phyloP scores from a whole-genome alignment of 2,888 invertebrate species.

The Hypselothyrea guttata region DNA sequence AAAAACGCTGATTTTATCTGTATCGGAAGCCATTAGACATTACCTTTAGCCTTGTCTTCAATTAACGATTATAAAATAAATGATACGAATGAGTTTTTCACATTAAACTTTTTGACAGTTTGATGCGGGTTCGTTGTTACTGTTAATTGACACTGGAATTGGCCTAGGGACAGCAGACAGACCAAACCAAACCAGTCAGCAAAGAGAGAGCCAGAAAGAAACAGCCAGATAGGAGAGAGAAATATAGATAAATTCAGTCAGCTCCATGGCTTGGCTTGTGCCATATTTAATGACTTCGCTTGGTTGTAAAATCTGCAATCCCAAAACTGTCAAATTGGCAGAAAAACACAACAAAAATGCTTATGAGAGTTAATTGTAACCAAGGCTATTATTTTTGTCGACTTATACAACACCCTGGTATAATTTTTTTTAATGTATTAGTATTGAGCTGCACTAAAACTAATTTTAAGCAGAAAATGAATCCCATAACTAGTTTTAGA shows the following conservation, averaged over 20 bases:
- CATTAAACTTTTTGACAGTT: slow-evolving; percentile 74
- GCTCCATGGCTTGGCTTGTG: slow-evolving; percentile 52
- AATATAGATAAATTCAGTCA: no score
- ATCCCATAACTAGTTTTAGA: no score
- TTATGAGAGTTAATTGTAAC: slow-evolving; percentile 46
- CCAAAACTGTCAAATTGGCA: slow-evolving; percentile 62
- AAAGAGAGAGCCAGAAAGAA: no score
- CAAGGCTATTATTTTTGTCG: slow-evolving; percentile 21
- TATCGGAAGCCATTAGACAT: slow-evolving; percentile 35
- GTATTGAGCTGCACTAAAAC: no score
- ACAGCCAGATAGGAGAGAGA: no score
- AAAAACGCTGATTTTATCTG: slow-evolving; percentile 23
- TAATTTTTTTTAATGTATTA: no score
- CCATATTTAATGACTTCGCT: slow-evolving; percentile 51
- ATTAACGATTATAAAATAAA: slow-evolving; percentile 70
- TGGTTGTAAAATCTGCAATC: slow-evolving; percentile 52
- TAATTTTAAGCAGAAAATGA: no score
- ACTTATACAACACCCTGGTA: slow-evolving; percentile 30
- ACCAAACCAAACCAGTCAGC: not conserved
- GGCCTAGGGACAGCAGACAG: slow-evolving; percentile 31
- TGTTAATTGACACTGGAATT: slow-evolving; percentile 68
- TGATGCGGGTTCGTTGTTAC: slow-evolving; percentile 68
- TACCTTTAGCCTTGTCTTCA: slow-evolving; percentile 54
- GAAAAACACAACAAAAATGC: slow-evolving; percentile 48
- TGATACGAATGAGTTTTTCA: slow-evolving; percentile 69